Conservation (phyloP, 2,113 vertebrate genomes). For the Columbina picui region DNA sequence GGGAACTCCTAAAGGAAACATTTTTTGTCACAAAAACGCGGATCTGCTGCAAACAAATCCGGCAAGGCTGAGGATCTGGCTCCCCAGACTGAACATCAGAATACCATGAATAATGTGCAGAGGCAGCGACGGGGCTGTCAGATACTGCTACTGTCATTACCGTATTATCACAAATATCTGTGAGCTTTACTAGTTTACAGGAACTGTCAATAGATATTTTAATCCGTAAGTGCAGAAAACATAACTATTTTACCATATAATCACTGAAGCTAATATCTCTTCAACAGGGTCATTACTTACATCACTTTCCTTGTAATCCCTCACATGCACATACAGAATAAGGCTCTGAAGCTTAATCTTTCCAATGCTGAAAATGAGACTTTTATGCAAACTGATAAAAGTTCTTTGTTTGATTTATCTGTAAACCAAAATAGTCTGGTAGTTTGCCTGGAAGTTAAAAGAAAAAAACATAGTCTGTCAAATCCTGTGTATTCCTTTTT, state of each 20-base stretch:
- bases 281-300: conserved; percentile 28
- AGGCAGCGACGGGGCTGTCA: background rate
- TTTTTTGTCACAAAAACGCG: background rate
- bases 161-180: background rate
- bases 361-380: conserved; percentile 8
- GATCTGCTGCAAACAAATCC: background rate
- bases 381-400: conserved; percentile 65
- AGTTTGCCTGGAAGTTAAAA: conserved; percentile 62
- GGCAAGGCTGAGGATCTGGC: background rate
- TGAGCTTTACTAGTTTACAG: background rate
- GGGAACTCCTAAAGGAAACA: background rate
- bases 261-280: conserved; percentile 7
- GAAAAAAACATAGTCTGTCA: conserved; percentile 49
- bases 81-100: background rate
- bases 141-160: background rate
- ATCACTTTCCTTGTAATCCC: background rate
- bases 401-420: conserved; percentile 42
- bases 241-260: background rate
- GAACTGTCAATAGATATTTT: conserved; percentile 10
- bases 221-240: background rate
- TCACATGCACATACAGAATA: background rate
- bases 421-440: conserved; percentile 60
- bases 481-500: conserved; percentile 51
- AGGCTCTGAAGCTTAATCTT: conserved; percentile 31
- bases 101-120: background rate